Evolutionary conservation across 2,888 invertebrate species (phyloP).

Genomic region (Carabus problematicus): DNA sequence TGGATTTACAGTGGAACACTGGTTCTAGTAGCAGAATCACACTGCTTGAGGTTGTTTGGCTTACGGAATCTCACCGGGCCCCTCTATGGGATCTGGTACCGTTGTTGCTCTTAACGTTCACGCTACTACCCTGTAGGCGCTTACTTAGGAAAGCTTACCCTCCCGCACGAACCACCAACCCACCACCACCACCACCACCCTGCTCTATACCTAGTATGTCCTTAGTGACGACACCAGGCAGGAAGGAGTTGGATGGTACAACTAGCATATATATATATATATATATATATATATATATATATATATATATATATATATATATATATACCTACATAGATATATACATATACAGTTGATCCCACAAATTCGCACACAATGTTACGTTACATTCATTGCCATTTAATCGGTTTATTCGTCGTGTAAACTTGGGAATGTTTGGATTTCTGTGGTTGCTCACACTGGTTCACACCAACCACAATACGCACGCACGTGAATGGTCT

Average conservation of each 20-base stretch:
- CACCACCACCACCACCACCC: not conserved
- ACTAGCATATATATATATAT: too few species aligned
- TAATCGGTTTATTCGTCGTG: constrained; percentile 37
- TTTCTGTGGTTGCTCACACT: constrained; percentile 27
- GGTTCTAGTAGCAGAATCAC: constrained; percentile 29
- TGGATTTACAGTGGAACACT: not conserved
- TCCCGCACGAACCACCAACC: constrained; percentile 16
- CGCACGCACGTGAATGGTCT: not conserved
- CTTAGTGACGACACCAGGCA: too few species aligned
- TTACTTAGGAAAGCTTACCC: constrained; percentile 49
- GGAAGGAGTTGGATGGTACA: too few species aligned
- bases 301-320: too few species aligned
- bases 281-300: too few species aligned
- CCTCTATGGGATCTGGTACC: constrained; percentile 26
- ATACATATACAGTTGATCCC: constrained; percentile 1
- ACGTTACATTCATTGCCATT: constrained; percentile 33
- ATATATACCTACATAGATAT: too few species aligned
- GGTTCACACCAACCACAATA: not conserved
- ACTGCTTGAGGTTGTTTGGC: constrained; percentile 38
- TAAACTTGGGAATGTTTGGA: constrained; percentile 37
- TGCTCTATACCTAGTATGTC: not conserved
- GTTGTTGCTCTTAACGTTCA: constrained; percentile 54
- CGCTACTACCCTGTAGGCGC: constrained; percentile 48
- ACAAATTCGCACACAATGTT: too few species aligned
- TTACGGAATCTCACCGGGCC: constrained; percentile 20